phyloP scores from a whole-genome alignment of 2,888 invertebrate species.

The Andrena flavipes region DNA sequence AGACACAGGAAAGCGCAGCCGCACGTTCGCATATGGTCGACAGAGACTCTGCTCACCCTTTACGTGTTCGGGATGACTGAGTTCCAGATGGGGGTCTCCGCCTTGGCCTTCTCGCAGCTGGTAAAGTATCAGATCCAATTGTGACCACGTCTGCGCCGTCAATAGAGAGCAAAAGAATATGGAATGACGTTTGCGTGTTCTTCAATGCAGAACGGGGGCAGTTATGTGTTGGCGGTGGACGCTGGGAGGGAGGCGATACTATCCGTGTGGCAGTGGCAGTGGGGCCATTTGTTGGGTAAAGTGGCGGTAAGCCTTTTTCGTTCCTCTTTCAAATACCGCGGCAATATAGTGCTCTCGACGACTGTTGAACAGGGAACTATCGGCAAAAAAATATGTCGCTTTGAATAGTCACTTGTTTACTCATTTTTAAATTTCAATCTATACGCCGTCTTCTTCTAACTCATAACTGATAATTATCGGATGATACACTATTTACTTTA shows the following conservation, averaged over 20 bases:
- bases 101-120: slow-evolving; percentile 95
- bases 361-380: too few relatives aligned
- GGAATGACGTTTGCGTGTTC: neutral
- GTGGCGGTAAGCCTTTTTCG: slow-evolving; percentile 91
- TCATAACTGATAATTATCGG: too few relatives aligned
- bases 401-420: too few relatives aligned
- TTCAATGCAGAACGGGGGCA: slow-evolving; percentile 92
- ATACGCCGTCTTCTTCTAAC: too few relatives aligned
- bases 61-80: slow-evolving; percentile 97
- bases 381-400: too few relatives aligned
- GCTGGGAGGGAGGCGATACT: slow-evolving; percentile 95
- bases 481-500: too few relatives aligned
- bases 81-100: slow-evolving; percentile 94
- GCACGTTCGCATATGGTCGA: slow-evolving; percentile 97
- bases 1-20: slow-evolving; percentile 94
- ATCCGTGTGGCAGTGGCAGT: slow-evolving; percentile 98
- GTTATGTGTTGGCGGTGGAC: slow-evolving; percentile 95
- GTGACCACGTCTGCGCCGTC: neutral
- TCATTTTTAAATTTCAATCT: too few relatives aligned
- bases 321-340: neutral
- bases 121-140: slow-evolving; percentile 85
- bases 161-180: neutral
- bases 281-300: slow-evolving; percentile 96
- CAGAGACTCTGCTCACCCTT: slow-evolving; percentile 94
- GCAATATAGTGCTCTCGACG: too few relatives aligned